Evolutionary conservation across 2,888 invertebrate species (phyloP), one percentile per base, ranked within the genome.

Genomic region (Conchocele bisecta): DNA sequence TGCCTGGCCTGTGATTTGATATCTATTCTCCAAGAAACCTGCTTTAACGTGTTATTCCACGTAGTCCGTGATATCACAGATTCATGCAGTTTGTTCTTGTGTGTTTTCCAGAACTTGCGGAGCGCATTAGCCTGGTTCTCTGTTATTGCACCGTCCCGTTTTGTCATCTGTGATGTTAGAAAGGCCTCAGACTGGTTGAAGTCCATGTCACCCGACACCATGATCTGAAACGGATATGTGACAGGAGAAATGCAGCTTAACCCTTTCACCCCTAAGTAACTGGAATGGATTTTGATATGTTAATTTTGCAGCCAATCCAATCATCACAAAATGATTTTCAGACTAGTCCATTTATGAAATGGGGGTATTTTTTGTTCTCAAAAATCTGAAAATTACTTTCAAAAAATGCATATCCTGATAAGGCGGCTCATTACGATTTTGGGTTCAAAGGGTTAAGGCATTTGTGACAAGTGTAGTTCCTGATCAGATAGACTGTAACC

Each of bases 1-100:
- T 96, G 96, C 95, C 93, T 77, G 93, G 89, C 96, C 96, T 3
- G 96, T 95, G 93, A 92, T 85, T 92, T 58, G 86, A 89, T 79
- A 69, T 90, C 89, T 35, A 89, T 86, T 76, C 90, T 81, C 90
- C 90, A 90, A 4, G 83, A 85, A 44, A 88, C 79, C 48, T 83
- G 83, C 50, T 89, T 85, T 33, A 90, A 65, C 17, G 81, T 83
- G 69, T 85, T 87, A 50, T 86, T 87, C 89, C 89, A 90, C 35
- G 82, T 86, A 33, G 88, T 82, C 50, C 83, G 77, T 50, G 83
- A 72, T 22, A 89, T 82, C 37, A 90, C 75, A 57, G 80, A 82
- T 35, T 89, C 88, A 60, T 90, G 89, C 53, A 90, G 86, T 79
- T 86, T 87, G 44, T 79, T 82, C 74, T 86, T 86, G 60, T 90